phyloP scores from a whole-genome alignment of 2,113 vertebrate species.

The Vulpes ferrilata region DNA sequence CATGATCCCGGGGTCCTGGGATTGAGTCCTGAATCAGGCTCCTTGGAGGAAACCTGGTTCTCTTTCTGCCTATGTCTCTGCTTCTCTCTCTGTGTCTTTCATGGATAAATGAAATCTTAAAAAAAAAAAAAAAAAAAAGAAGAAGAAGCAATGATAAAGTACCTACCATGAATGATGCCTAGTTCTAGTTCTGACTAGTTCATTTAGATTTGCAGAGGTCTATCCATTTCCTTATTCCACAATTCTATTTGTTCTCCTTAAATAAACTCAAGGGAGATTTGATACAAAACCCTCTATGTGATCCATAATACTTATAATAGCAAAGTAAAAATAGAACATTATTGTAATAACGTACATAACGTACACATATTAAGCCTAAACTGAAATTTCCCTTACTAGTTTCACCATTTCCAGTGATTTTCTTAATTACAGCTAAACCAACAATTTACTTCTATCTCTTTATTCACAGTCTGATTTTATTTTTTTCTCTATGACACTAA shows the following conservation, averaged over 20 bases:
- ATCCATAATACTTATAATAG: not conserved
- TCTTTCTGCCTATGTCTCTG: too few relatives aligned
- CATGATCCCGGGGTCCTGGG: too few relatives aligned
- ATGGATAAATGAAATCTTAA: too few relatives aligned
- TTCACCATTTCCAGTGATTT: not conserved
- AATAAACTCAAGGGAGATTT: conserved; percentile 10
- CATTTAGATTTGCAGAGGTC: not conserved
- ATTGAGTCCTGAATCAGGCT: too few relatives aligned
- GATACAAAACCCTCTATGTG: not conserved
- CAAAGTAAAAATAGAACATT: not conserved
- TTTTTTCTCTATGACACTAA: not conserved
- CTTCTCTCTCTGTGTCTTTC: too few relatives aligned
- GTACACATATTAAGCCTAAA: not conserved
- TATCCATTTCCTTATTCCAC: not conserved
- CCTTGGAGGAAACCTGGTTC: too few relatives aligned
- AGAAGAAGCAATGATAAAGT: not conserved
- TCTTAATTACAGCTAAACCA: not conserved
- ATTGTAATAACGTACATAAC: not conserved
- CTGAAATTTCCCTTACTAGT: not conserved
- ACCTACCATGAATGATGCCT: not conserved
- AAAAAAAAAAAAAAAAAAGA: too few relatives aligned
- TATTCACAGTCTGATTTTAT: not conserved
- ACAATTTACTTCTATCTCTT: not conserved
- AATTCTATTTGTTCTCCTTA: not conserved
- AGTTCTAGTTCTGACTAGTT: not conserved